Percentiles rank a stretch among this genome's conserved stretches.
Conservation (phyloP, 2,797 vertebrate species). For the Nasua narica region DNA sequence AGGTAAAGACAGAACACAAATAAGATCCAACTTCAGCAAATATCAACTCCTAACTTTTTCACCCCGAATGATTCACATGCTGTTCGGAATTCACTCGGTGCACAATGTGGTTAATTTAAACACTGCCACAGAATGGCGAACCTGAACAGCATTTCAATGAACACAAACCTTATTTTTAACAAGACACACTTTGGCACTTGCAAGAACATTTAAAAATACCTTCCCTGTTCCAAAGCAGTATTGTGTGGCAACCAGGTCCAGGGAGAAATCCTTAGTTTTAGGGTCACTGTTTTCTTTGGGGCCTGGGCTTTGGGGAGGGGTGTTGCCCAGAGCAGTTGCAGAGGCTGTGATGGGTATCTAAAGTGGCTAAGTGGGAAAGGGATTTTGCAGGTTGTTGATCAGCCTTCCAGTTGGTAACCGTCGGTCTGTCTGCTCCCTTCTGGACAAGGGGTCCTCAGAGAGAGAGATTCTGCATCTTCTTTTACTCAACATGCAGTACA, state of each 20-base stretch:
- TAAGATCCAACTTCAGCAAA: constrained; percentile 65
- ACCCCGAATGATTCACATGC: constrained; percentile 47
- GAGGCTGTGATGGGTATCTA: neutral
- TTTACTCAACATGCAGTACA: neutral
- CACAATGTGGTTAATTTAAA: constrained; percentile 70
- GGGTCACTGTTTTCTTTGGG: neutral
- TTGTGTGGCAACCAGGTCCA: constrained; percentile 24
- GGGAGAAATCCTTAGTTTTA: constrained; percentile 36
- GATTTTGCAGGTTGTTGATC: neutral
- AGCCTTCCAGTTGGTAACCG: neutral
- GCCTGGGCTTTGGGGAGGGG: neutral
- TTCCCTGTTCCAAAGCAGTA: constrained; percentile 44
- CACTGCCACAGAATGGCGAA: constrained; percentile 6
- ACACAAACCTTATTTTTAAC: constrained; percentile 76
- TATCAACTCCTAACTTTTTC: constrained; percentile 60
- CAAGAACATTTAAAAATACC: constrained; percentile 78
- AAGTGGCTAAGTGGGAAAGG: neutral
- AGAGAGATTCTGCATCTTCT: neutral
- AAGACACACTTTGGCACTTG: constrained; percentile 69
- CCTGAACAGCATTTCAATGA: constrained; percentile 73
- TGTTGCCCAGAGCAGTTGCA: neutral
- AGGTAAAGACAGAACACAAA: constrained; percentile 42
- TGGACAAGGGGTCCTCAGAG: neutral
- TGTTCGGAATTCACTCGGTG: constrained; percentile 21
- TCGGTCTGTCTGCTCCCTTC: neutral